Percentiles rank a stretch among this genome's conserved stretches.
phyloP scores from a whole-genome alignment of 2,113 vertebrate species.

The Sylvietta virens region DNA sequence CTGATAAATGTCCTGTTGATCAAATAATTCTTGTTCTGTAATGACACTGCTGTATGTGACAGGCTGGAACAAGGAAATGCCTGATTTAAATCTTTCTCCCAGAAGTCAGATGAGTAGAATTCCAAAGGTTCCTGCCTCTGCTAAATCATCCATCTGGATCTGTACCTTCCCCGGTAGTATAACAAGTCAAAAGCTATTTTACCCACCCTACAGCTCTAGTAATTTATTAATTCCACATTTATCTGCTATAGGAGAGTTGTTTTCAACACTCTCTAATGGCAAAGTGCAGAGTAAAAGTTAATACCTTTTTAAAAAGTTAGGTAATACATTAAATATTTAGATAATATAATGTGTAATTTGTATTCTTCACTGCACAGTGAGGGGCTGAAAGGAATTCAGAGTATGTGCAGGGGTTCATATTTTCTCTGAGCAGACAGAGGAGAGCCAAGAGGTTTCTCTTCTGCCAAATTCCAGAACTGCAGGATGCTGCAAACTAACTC shows the following conservation, averaged over 20 bases:
- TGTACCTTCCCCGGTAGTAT: background rate
- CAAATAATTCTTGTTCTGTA: background rate
- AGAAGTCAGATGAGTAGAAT: background rate
- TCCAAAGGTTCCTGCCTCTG: background rate
- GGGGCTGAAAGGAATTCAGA: background rate
- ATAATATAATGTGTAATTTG: rapidly evolving
- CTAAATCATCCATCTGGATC: background rate
- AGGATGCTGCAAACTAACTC: background rate
- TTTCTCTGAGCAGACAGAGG: background rate
- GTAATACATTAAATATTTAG: background rate
- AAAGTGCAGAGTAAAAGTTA: background rate
- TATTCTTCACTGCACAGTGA: background rate
- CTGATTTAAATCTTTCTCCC: background rate
- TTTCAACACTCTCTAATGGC: background rate
- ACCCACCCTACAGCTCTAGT: background rate
- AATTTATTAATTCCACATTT: background rate
- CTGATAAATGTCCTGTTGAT: background rate
- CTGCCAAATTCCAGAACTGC: background rate
- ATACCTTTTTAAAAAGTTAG: background rate
- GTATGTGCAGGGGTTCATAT: background rate
- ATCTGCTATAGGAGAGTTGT: background rate
- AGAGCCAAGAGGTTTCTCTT: background rate
- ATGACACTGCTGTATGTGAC: background rate
- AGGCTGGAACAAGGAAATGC: background rate
- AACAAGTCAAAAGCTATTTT: background rate